A percentile compares a stretch with the other conserved stretches of the same genome.
Evolutionary conservation across 2,797 vertebrate genomes (phyloP).

Genomic region (Parauchenoglanis punctatus): DNA sequence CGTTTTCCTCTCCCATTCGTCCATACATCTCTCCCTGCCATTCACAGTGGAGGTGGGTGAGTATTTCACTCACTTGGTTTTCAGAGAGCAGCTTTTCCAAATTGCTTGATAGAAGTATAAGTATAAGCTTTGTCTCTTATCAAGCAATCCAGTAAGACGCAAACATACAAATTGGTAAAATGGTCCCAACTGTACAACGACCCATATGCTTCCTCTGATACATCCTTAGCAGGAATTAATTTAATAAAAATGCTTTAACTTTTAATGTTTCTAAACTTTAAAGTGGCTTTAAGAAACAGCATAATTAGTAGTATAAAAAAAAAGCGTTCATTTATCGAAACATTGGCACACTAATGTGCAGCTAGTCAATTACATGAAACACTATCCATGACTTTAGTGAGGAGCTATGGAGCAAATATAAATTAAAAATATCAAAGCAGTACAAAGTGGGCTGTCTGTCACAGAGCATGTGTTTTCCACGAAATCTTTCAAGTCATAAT

Average conservation of each 20-base stretch:
- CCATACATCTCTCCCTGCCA: not conserved
- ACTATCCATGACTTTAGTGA: not conserved
- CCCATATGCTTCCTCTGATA: not conserved
- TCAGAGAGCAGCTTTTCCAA: not conserved
- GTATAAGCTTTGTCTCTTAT: not conserved
- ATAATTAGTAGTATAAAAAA: too few species aligned
- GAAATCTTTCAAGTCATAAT: not conserved
- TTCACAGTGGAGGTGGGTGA: not conserved
- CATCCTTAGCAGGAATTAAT: too few species aligned
- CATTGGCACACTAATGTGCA: too few species aligned
- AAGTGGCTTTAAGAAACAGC: too few species aligned
- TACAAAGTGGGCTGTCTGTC: not conserved
- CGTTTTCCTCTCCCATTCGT: not conserved
- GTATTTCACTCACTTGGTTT: not conserved
- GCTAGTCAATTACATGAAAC: not conserved
- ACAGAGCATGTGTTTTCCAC: not conserved
- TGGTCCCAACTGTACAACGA: not conserved
- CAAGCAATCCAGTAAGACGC: not conserved
- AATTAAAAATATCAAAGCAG: not conserved
- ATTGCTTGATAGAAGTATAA: not conserved
- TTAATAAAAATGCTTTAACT: not conserved
- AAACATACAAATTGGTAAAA: not conserved
- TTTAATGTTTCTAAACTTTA: not conserved
- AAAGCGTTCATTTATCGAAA: too few species aligned
- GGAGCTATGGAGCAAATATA: not conserved